Base-by-base conservation (phyloP, 2,797 vertebrate species). In the Hipposideros larvatus region DNA sequence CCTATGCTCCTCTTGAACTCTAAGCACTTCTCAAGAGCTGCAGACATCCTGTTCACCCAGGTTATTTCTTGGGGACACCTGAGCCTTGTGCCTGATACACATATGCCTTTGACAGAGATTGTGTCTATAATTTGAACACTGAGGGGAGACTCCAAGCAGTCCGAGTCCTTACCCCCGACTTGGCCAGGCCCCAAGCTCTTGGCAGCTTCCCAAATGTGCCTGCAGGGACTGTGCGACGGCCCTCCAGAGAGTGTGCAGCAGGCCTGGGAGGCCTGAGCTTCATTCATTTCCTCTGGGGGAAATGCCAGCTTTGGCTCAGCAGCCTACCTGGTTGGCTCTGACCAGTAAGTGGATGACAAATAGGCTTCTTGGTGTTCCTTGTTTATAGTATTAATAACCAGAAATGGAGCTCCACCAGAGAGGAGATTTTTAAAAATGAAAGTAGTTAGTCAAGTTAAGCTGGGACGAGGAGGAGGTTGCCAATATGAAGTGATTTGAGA, bases 271-370 rank as follows among this genome's bases (percentile, higher is more conserved):
- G 61, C n/a, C 84, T 74, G 91, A 53, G 71, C 41, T 28, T 46
- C 13, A 3, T 28, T 46, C 13, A 3, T 73, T 84, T 93, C 66
- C 91, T 97, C 34, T 75, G 74, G 48, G 91, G 91, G 55, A 19
- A 34, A 92, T 87, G 96, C 73, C 87, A 46, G 43, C 57, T 74
- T 70, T 89, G 83, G 19, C 70, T 41, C 48, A 37, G 46, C 87
- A 59, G 77, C 96, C 28, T 59, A 88, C 94, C 41, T 77, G 18
- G 59, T 59, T 94, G 95, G 66, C 82, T 87, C 34, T 93, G 90
- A 53, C 68, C 28, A 5, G 59, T 31, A 41, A n/a, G 68, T 31
- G 66, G 87, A 66, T 92, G 84, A 94, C 28, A 26, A 68, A 34
- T 43, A 22, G 53, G 21, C 84, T 88, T 96, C 90, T 96, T 31